phyloP scores from a whole-genome alignment of 2,113 vertebrate genomes.

The Zosterops japonicus region DNA sequence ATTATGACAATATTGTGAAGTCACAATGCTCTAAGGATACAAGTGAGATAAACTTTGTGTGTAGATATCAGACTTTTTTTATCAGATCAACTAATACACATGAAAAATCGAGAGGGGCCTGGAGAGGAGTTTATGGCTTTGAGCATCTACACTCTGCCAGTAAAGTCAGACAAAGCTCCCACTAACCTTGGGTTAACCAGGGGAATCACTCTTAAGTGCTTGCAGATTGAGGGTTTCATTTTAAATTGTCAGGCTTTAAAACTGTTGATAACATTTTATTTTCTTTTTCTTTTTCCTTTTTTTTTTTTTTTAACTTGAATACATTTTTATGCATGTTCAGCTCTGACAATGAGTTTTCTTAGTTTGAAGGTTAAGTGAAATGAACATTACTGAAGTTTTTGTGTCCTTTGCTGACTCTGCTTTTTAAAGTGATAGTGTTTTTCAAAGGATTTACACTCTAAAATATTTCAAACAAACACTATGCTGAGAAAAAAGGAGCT shows the following conservation, averaged over 20 bases:
- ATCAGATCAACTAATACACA: background rate
- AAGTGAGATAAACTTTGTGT: background rate
- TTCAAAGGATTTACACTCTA: background rate
- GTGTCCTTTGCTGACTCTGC: background rate
- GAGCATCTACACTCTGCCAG: background rate
- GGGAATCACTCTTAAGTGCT: background rate
- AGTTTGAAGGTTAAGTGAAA: constrained; percentile 22
- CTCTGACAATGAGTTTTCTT: constrained; percentile 2
- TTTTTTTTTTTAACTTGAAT: background rate
- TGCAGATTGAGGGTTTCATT: background rate
- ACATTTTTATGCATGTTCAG: background rate
- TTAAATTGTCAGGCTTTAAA: background rate
- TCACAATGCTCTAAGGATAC: background rate
- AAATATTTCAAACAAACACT: background rate
- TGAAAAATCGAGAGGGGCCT: background rate
- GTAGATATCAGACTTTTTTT: background rate
- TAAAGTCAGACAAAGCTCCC: background rate
- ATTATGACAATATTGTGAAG: background rate
- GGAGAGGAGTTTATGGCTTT: background rate
- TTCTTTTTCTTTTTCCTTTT: background rate
- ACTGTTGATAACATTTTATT: background rate
- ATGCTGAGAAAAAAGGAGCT: background rate
- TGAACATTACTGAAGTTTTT: background rate
- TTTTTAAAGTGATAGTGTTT: background rate
- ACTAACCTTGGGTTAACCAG: background rate